These are phyloP conservation scores for Eulithis prunata DNA, from an alignment of 2,888 invertebrate genomes.

Conservation along the genomic window DNA sequence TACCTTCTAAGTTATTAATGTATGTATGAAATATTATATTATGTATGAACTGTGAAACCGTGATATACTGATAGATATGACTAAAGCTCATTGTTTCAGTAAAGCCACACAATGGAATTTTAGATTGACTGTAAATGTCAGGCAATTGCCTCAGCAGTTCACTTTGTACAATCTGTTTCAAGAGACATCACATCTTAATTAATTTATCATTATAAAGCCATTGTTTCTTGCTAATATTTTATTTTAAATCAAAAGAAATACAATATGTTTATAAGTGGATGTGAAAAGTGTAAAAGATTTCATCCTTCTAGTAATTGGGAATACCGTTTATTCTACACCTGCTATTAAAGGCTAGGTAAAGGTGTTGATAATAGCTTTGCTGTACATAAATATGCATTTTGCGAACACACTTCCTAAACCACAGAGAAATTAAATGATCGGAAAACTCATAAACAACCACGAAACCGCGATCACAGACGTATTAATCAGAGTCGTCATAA, in stretches of 20 bases:
- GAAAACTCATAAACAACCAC: constrained; percentile 35
- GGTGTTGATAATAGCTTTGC: too few species aligned
- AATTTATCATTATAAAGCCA: neutral
- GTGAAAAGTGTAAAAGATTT: too few species aligned
- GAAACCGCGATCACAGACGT: constrained; percentile 57
- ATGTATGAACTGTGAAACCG: neutral
- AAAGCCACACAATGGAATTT: constrained; percentile 36
- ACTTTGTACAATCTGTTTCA: constrained; percentile 13
- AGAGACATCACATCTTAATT: neutral
- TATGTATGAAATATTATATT: neutral
- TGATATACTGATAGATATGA: constrained; percentile 11
- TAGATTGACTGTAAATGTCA: constrained; percentile 30
- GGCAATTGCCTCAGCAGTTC: constrained; percentile 17
- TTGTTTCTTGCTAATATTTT: neutral
- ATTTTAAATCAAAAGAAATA: neutral
- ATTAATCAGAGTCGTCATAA: constrained; percentile 77
- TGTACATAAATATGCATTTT: too few species aligned
- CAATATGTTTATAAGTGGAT: too few species aligned
- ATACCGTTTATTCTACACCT: too few species aligned
- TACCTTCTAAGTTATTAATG: neutral
- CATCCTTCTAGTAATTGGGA: too few species aligned
- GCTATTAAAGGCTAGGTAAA: too few species aligned
- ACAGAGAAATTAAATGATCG: constrained; percentile 8
- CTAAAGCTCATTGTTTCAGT: constrained; percentile 26
- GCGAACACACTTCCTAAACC: too few species aligned